Evolutionary conservation across 2,113 vertebrate species (phyloP).

Genomic region (Actenoides lindsayi): DNA sequence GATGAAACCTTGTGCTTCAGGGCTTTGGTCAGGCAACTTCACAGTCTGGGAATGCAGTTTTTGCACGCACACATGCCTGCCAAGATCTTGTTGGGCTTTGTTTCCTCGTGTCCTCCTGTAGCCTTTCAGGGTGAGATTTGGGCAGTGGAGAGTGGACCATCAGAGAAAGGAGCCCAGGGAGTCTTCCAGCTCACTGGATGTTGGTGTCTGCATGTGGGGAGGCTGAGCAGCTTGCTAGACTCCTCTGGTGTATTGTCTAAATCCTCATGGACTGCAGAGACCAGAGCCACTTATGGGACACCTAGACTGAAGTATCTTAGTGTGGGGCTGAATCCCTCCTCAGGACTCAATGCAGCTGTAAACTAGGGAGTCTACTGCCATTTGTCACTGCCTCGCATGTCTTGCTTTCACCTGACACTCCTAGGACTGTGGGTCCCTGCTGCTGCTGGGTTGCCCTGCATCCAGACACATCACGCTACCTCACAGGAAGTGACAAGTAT

Average conservation of each 20-base stretch:
- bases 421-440: background rate
- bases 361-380: background rate
- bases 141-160: background rate
- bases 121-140: background rate
- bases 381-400: rapidly evolving
- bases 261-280: background rate
- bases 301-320: background rate
- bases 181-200: background rate
- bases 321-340: background rate
- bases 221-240: background rate
- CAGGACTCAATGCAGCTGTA: background rate
- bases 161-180: background rate
- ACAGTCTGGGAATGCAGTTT: background rate
- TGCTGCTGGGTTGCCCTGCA: background rate
- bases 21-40: background rate
- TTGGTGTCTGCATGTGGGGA: background rate
- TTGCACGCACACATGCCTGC: background rate
- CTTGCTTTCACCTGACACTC: background rate
- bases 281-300: background rate
- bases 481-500: background rate
- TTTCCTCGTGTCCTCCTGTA: background rate
- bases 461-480: background rate
- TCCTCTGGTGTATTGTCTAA: background rate
- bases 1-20: background rate
- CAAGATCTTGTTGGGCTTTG: background rate